Conservation (phyloP, 2,888 invertebrate species). For the Aphidoletes aphidimyza region DNA sequence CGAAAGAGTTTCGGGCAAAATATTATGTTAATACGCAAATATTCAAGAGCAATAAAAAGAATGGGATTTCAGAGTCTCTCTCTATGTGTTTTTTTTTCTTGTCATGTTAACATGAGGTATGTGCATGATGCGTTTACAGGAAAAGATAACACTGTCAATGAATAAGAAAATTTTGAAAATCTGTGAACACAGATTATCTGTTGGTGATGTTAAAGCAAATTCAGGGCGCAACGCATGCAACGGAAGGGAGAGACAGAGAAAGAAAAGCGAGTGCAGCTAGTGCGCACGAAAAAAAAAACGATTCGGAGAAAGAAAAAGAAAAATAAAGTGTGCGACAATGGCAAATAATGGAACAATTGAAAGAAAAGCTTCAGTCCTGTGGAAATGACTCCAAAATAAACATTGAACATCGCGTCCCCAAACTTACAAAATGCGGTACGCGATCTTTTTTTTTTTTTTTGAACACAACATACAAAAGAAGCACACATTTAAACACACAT, state of each 20-base stretch:
- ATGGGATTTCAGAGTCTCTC: slow-evolving; percentile 32
- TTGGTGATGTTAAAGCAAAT: neutral
- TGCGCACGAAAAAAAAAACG: neutral
- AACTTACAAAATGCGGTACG: no score
- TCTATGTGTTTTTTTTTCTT: no score
- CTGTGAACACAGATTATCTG: slow-evolving; percentile 37
- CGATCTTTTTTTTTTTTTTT: no score
- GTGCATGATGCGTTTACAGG: slow-evolving; percentile 17
- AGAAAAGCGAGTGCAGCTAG: neutral
- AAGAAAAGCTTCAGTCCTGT: neutral
- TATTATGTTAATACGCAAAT: slow-evolving; percentile 48
- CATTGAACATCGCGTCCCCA: no score
- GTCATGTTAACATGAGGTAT: slow-evolving; percentile 8
- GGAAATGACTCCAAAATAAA: slow-evolving; percentile 32
- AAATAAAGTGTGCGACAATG: no score
- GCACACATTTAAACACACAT: no score
- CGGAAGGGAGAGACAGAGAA: neutral
- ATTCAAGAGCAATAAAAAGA: slow-evolving; percentile 53
- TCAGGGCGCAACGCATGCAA: neutral
- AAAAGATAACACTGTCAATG: slow-evolving; percentile 39
- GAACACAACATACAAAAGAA: no score
- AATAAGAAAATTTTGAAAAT: slow-evolving; percentile 24
- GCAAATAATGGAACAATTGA: no score
- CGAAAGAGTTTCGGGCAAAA: slow-evolving; percentile 50
- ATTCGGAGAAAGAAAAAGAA: neutral